Evolutionary conservation across 2,888 invertebrate genomes (phyloP), one percentile per base, ranked within the genome.

Genomic region (Serrognathus titanus): DNA sequence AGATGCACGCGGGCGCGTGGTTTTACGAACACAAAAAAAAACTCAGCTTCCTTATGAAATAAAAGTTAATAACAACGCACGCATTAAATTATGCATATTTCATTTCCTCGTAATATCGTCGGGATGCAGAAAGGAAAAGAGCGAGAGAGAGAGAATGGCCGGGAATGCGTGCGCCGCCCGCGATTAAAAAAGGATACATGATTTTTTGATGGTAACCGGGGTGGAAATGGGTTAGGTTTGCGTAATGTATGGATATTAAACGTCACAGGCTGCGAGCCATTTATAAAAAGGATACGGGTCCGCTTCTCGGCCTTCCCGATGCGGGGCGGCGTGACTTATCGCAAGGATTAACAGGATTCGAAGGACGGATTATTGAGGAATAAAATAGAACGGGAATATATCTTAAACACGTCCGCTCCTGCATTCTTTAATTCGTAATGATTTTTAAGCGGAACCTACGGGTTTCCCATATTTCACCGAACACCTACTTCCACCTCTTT

Each of bases 191-290:
- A 16, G 12, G 24, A 31, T 31, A 31, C 10, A 20, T 16, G 39
- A 39, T 39, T 48, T 48, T 48, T 48, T 55, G 53, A 60, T 59
- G 61, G 59, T 57, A 57, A 51, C 38, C 48, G 58, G 57, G 57
- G 63, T 59, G 60, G 59, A 59, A 64, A 60, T 59, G 58, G 61
- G 59, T 62, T 63, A 66, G 68, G 68, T 69, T 66, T 64, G 60
- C 62, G 71, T 73, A 72, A 73, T 72, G 70, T 72, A 73, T 73
- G 72, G 72, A 72, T 72, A 73, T 73, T 73, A 73, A 72, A 72
- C 71, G 73, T 73, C 73, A 73, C 69, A 66, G 65, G 66, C 68
- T 69, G 70, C 64, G 67, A 69, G 67, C 71, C 72, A 71, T 73
- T 73, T 73, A 71, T 72, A 73, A 73, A 73, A 72, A 72, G 71